Conservation (phyloP, 1,140 invertebrate species). For the Hormaphis cornu region DNA sequence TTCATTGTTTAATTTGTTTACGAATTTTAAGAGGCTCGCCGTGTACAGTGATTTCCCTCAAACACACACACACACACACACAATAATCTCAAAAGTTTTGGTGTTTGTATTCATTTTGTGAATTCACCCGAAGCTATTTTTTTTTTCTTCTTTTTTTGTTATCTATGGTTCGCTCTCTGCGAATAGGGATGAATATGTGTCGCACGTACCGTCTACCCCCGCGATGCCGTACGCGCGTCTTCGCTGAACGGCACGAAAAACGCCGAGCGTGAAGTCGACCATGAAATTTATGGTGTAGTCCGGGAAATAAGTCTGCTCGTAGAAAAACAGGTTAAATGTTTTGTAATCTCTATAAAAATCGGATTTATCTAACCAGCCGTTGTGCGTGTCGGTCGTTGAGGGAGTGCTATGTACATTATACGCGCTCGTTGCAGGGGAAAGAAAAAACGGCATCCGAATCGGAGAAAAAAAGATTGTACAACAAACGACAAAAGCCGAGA, state of each 20-base stretch:
- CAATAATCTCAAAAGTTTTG: neutral
- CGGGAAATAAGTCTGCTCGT: slow-evolving; percentile 28
- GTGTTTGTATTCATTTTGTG: slow-evolving; percentile 1
- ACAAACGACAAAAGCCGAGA: slow-evolving; percentile 11
- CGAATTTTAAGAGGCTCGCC: no score
- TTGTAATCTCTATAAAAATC: slow-evolving; percentile 32
- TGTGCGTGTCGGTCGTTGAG: neutral
- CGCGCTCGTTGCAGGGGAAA: no score
- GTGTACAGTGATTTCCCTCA: neutral
- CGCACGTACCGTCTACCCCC: neutral
- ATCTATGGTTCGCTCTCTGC: neutral
- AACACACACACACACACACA: no score
- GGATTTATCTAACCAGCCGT: slow-evolving; percentile 29
- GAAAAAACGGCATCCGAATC: slow-evolving; percentile 3
- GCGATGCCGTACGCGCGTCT: slow-evolving; percentile 6
- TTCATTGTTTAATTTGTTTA: neutral
- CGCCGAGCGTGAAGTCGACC: slow-evolving; percentile 10
- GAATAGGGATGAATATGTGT: slow-evolving; percentile 18
- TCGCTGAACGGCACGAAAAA: slow-evolving; percentile 10
- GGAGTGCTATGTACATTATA: no score
- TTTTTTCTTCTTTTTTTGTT: neutral
- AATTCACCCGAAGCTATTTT: slow-evolving; percentile 11
- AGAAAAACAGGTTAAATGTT: slow-evolving; percentile 33
- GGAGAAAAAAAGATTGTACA: neutral
- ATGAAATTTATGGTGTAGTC: slow-evolving; percentile 26